These are phyloP conservation scores for Meloe dianella DNA, from an alignment of 2,888 invertebrate species.

Conservation along the genomic window DNA sequence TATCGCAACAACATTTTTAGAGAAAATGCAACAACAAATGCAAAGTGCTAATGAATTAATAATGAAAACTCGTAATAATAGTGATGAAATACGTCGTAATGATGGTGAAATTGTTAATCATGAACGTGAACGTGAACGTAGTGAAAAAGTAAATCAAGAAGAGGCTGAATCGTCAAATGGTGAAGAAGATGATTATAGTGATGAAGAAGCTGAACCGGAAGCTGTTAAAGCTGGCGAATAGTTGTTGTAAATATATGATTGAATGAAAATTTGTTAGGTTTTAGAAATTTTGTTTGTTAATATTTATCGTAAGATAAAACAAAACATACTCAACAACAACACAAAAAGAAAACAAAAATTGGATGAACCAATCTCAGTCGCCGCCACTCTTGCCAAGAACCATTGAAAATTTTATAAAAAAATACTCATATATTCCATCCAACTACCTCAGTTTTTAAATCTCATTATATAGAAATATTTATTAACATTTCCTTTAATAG, in stretches of 20 bases:
- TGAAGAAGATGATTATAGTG: slow-evolving; percentile 64
- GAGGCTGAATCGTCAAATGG: slow-evolving; percentile 63
- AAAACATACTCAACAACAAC: background rate
- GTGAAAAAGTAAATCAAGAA: slow-evolving; percentile 50
- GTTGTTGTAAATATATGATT: slow-evolving; percentile 27
- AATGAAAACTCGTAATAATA: slow-evolving; percentile 62
- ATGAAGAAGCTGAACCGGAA: slow-evolving; percentile 60
- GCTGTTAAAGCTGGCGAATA: slow-evolving; percentile 60
- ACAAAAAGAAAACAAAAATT: background rate
- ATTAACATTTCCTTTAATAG: slow-evolving; percentile 40
- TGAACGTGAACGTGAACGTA: slow-evolving; percentile 58
- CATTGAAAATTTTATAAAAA: slow-evolving; percentile 33
- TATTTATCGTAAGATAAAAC: slow-evolving; percentile 29
- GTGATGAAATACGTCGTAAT: slow-evolving; percentile 57
- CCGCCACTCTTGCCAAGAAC: slow-evolving; percentile 46
- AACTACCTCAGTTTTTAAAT: slow-evolving; percentile 69
- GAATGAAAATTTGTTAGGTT: slow-evolving; percentile 36
- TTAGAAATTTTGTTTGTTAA: slow-evolving; percentile 28
- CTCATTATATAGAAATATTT: slow-evolving; percentile 43
- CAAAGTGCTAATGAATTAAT: slow-evolving; percentile 63
- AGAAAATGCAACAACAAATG: slow-evolving; percentile 69
- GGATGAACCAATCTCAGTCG: slow-evolving; percentile 38
- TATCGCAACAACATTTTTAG: slow-evolving; percentile 66
- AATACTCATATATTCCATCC: slow-evolving; percentile 67
- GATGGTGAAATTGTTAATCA: slow-evolving; percentile 67